These are phyloP conservation scores for Candoia aspera DNA, from an alignment of 2,113 vertebrate species.

Conservation along the genomic window DNA sequence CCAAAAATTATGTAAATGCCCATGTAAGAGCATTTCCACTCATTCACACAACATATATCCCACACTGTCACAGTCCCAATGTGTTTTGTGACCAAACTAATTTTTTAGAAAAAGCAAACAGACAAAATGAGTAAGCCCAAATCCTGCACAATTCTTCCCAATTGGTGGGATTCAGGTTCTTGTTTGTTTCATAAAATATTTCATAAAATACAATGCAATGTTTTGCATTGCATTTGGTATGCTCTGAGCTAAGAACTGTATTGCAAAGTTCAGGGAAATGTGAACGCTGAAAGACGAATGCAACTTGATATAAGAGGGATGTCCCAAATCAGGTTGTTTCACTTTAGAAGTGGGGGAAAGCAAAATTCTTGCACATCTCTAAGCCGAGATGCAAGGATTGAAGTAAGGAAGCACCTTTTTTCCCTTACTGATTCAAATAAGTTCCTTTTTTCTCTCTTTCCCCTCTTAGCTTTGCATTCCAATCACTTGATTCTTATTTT, in stretches of 20 bases:
- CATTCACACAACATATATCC: too few species aligned
- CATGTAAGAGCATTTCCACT: too few species aligned
- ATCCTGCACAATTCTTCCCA: too few species aligned
- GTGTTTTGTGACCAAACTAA: too few species aligned
- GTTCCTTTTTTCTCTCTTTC: background rate
- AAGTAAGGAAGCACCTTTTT: background rate
- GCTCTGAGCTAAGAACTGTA: background rate
- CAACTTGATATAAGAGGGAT: background rate
- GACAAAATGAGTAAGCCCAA: too few species aligned
- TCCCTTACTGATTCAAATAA: background rate
- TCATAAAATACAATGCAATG: too few species aligned
- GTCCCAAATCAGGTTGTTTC: background rate
- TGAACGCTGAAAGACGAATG: background rate
- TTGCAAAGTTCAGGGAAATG: background rate
- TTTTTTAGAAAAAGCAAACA: too few species aligned
- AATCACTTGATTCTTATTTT: conserved; percentile 7
- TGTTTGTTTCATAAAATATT: too few species aligned
- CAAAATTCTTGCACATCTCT: background rate
- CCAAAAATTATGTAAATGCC: too few species aligned
- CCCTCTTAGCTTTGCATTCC: background rate
- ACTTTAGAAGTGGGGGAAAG: background rate
- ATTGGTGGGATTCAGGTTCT: too few species aligned
- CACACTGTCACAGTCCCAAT: too few species aligned
- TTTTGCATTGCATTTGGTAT: background rate
- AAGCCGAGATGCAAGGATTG: too few species aligned